These are phyloP conservation scores for Mormoops blainvillei DNA, from an alignment of 2,113 vertebrate species.

Conservation along the genomic window DNA sequence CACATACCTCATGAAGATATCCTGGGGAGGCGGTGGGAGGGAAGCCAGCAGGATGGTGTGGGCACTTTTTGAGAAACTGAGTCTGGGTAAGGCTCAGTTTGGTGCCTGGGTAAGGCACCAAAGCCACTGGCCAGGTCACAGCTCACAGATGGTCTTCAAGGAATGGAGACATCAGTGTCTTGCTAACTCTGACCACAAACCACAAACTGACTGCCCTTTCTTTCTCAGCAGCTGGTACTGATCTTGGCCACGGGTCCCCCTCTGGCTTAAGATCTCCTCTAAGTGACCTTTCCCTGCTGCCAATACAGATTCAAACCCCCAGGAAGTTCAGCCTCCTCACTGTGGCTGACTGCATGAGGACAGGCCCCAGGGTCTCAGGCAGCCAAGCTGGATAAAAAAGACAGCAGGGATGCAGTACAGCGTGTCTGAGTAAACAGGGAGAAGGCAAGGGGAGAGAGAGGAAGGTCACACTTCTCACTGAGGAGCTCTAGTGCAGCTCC, in stretches of 20 bases:
- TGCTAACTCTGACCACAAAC: background rate
- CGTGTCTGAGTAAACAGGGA: background rate
- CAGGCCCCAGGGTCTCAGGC: background rate
- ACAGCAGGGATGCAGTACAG: background rate
- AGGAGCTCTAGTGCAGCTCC: background rate
- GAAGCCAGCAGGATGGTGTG: background rate
- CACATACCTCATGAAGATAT: conserved; percentile 14
- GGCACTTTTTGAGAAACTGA: background rate
- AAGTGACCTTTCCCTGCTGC: background rate
- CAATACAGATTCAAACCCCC: background rate
- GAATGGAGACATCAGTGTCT: background rate
- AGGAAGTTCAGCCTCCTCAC: background rate
- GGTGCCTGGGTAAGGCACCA: too few species aligned
- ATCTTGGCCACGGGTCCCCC: background rate
- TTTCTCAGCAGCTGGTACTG: background rate
- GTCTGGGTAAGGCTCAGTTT: background rate
- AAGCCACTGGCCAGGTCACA: background rate
- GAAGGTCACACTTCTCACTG: background rate
- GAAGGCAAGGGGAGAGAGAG: background rate
- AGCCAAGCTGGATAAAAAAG: background rate
- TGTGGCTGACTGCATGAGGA: background rate
- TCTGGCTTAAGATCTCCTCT: background rate
- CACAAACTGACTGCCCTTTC: background rate
- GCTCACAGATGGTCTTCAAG: background rate
- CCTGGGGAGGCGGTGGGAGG: background rate